These are phyloP conservation scores for Oreocharis arfaki DNA, from an alignment of 2,113 vertebrate genomes.

Conservation along the genomic window DNA sequence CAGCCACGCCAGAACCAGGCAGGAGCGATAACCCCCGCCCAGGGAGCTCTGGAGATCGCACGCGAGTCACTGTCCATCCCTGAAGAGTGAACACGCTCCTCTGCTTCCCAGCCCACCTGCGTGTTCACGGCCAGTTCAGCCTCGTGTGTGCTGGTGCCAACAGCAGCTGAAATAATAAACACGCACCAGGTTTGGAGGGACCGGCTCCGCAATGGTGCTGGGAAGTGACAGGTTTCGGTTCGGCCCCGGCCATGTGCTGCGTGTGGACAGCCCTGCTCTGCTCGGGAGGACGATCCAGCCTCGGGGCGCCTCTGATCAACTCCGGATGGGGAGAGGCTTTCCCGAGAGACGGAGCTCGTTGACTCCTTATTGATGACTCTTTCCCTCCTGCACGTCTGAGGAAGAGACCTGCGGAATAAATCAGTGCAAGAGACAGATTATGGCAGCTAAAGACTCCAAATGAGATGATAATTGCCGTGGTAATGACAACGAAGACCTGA, in stretches of 20 bases:
- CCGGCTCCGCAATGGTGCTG: fast-evolving
- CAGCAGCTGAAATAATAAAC: background rate
- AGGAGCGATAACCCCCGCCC: fast-evolving
- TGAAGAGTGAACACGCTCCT: background rate
- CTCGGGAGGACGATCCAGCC: background rate
- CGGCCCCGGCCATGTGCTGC: fast-evolving
- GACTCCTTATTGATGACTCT: constrained; percentile 27
- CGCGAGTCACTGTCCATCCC: fast-evolving
- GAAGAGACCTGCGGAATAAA: constrained; percentile 53
- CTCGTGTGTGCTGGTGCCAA: fast-evolving
- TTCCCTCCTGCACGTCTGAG: background rate
- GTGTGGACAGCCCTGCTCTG: background rate
- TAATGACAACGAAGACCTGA: constrained; percentile 61
- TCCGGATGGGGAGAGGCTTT: background rate
- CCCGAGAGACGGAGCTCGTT: background rate
- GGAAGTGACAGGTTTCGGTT: background rate
- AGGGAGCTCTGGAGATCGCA: fast-evolving
- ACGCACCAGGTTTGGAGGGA: fast-evolving
- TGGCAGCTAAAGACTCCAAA: constrained; percentile 68
- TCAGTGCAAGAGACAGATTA: constrained; percentile 62
- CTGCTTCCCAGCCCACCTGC: background rate
- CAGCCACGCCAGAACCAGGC: background rate
- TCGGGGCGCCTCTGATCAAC: background rate
- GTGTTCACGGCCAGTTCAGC: fast-evolving
- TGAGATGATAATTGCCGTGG: constrained; percentile 63